Evolutionary conservation across 2,888 invertebrate genomes (phyloP).

Genomic region (Rhingia campestris): DNA sequence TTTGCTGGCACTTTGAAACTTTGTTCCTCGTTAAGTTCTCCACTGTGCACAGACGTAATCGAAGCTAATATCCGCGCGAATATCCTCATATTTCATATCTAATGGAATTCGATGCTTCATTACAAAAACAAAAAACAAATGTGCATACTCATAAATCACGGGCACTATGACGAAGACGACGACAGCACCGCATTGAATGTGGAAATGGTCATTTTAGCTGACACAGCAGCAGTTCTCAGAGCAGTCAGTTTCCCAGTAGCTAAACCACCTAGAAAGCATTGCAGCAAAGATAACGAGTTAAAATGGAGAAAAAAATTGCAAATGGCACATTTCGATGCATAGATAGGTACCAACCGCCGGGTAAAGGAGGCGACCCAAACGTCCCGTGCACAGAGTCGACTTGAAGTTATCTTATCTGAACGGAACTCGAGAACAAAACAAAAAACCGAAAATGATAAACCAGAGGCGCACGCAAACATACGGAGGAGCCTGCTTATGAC

Average conservation of each 20-base stretch:
- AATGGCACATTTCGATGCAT: slow-evolving; percentile 28
- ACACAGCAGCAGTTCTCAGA: slow-evolving; percentile 39
- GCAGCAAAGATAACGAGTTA: slow-evolving; percentile 33
- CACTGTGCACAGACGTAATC: slow-evolving; percentile 12
- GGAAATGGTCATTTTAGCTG: slow-evolving; percentile 44
- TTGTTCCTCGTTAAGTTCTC: slow-evolving; percentile 26
- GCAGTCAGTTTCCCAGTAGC: neutral
- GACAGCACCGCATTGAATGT: slow-evolving; percentile 3
- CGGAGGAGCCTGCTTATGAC: slow-evolving; percentile 35
- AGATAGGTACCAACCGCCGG: neutral
- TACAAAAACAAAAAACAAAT: slow-evolving; percentile 3
- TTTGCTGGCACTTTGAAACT: slow-evolving; percentile 31
- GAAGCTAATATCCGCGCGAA: slow-evolving; percentile 17
- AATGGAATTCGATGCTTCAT: slow-evolving; percentile 54
- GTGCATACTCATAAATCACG: neutral
- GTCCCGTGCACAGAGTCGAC: slow-evolving; percentile 17
- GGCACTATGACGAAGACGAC: neutral
- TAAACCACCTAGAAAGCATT: slow-evolving; percentile 10
- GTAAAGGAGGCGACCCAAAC: slow-evolving; percentile 12
- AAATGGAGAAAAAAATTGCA: slow-evolving; percentile 25
- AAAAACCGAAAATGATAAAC: slow-evolving; percentile 57
- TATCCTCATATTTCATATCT: slow-evolving; percentile 46
- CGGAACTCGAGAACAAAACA: slow-evolving; percentile 50
- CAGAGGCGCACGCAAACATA: slow-evolving; percentile 20
- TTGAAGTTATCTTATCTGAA: slow-evolving; percentile 60